Evolutionary conservation across 2,113 vertebrate species (phyloP).

Genomic region (Xyrauchen texanus): DNA sequence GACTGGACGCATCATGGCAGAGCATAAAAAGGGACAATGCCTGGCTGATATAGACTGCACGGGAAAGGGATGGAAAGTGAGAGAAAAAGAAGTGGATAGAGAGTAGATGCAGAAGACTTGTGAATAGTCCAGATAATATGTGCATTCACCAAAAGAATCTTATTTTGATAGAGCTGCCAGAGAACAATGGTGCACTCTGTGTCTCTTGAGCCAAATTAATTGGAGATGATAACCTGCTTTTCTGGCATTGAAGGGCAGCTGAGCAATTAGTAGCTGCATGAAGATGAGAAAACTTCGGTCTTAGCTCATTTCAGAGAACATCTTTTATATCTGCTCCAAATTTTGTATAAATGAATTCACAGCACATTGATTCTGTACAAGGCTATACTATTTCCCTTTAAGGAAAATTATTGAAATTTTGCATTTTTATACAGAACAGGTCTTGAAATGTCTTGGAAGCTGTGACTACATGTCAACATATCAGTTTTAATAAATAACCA

Average conservation of each 20-base stretch:
- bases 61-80: background rate
- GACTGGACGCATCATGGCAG: conserved; percentile 27
- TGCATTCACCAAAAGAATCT: conserved; percentile 11
- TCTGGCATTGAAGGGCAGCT: conserved; percentile 33
- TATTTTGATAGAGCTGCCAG: conserved; percentile 21
- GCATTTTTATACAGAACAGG: background rate
- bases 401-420: background rate
- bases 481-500: too few species aligned
- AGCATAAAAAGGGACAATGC: conserved; percentile 19
- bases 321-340: background rate
- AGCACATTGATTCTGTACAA: conserved; percentile 2
- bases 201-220: conserved; percentile 18
- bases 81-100: conserved; percentile 8
- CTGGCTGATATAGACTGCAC: background rate
- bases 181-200: conserved; percentile 18
- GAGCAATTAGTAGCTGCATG: conserved; percentile 41
- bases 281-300: conserved; percentile 28
- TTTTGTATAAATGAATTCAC: background rate
- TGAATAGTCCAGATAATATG: conserved; percentile 24
- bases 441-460: background rate
- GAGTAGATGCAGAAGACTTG: conserved; percentile 23
- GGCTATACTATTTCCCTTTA: background rate
- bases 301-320: background rate
- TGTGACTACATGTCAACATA: too few species aligned
- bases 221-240: conserved; percentile 34